Percentiles rank a stretch among this genome's conserved stretches.
Conservation (phyloP, 2,888 invertebrate species). For the Thymelicus sylvestris region DNA sequence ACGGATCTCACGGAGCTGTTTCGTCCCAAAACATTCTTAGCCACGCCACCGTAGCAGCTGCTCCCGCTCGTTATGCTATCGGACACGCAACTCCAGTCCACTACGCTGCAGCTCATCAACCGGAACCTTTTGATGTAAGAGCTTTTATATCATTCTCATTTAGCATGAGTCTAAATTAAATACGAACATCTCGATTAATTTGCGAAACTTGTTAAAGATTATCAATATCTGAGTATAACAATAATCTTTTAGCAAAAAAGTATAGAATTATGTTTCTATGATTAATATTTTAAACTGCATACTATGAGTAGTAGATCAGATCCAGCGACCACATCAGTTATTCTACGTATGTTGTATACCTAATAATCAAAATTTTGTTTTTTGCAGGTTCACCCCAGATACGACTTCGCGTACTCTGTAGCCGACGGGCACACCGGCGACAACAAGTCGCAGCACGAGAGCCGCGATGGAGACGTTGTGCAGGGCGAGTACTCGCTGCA, state of each 20-base stretch:
- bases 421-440: constrained; percentile 83
- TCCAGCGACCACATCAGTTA: too few relatives aligned
- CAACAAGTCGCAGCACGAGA: constrained; percentile 82
- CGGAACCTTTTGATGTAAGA: constrained; percentile 28
- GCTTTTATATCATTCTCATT: too few relatives aligned
- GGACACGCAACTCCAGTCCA: constrained; percentile 45
- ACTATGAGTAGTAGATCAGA: too few relatives aligned
- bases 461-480: constrained; percentile 82
- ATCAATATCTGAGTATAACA: too few relatives aligned
- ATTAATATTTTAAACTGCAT: too few relatives aligned
- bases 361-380: constrained; percentile 3
- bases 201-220: too few relatives aligned
- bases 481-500: constrained; percentile 76
- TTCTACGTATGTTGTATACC: not conserved
- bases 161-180: too few relatives aligned
- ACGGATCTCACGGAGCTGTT: constrained; percentile 57
- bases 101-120: constrained; percentile 35
- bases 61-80: constrained; percentile 31
- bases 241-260: too few relatives aligned
- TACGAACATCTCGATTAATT: too few relatives aligned
- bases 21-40: constrained; percentile 66
- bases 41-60: constrained; percentile 50
- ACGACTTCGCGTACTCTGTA: constrained; percentile 80
- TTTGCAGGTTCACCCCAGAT: constrained; percentile 74
- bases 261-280: too few relatives aligned